Conservation (phyloP, 1,140 invertebrate species). For the Caligus rogercresseyi region DNA sequence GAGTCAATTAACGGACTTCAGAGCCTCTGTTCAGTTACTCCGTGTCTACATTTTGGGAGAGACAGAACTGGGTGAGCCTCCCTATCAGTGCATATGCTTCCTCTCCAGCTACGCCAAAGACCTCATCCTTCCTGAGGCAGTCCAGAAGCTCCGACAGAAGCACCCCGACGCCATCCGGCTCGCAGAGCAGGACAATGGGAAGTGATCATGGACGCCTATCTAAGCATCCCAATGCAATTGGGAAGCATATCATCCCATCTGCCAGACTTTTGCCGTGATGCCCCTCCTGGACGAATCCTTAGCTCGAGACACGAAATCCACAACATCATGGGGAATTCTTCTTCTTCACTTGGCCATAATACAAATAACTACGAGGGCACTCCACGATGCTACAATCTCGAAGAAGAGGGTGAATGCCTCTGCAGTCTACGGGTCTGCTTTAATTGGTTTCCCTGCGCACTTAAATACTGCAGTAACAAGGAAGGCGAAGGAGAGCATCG, state of each 20-base stretch:
- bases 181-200: slow-evolving; percentile 15
- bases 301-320: not conserved
- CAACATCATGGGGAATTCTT: not conserved
- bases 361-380: slow-evolving; percentile 1
- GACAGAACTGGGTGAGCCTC: slow-evolving; percentile 5
- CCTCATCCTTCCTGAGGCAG: slow-evolving; percentile 16
- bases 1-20: slow-evolving; percentile 8
- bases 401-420: slow-evolving; percentile 34
- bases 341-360: not conserved
- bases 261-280: slow-evolving; percentile 23
- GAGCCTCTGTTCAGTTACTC: slow-evolving; percentile 1
- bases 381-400: not conserved
- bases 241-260: slow-evolving; percentile 12
- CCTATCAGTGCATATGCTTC: slow-evolving; percentile 10
- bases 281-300: not conserved
- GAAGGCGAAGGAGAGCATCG: slow-evolving; percentile 46
- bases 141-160: slow-evolving; percentile 18
- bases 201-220: not conserved
- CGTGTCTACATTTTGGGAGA: slow-evolving; percentile 3
- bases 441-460: slow-evolving; percentile 73
- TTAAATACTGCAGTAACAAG: slow-evolving; percentile 76
- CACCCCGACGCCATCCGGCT: slow-evolving; percentile 7
- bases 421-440: slow-evolving; percentile 67
- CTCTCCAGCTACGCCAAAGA: slow-evolving; percentile 5
- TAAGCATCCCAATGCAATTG: not conserved